Evolutionary conservation across 2,113 vertebrate genomes (phyloP), one percentile per base, ranked within the genome.

Genomic region (Entelurus aequoreus): DNA sequence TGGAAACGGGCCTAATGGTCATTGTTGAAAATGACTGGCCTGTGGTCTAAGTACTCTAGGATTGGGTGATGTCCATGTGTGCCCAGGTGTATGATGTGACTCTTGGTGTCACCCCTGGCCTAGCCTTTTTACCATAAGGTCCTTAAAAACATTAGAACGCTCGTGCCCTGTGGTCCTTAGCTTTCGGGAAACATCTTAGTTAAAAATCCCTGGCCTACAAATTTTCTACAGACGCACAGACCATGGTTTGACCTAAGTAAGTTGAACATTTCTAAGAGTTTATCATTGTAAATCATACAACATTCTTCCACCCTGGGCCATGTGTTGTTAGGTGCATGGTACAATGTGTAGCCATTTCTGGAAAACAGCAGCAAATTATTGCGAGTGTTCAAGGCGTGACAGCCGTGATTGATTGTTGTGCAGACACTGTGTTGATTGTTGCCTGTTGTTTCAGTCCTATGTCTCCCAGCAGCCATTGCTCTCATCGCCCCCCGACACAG

Each of bases 331-430:
- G 87, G 82, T 90, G 80, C 87, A 77, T 79, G 84, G 85, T 88
- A 82, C 75, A 81, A 84, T 76, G 86, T 88, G 86, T 75, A 90
- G 89, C 92, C 88, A 90, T 90, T 88, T 91, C 87, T 88, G 88
- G 90, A 84, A 87, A 88, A 88, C 80, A 79, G 88, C 90, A 78
- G 85, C 86, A 92, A 90, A 93, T 84, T 81, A 85, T 82, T 80
- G 49, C 60, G 74, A 80, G 87, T 86, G 87, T 90, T 89, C 88
- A 90, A 89, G 90, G 88, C 71, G 88, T 86, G 87, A 92, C 94
- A 91, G 86, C 78, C 90, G 80, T 96, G 93, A 96, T 93, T 90
- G 94, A 96, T 94, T 91, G 92, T 91, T 84, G 90, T 79, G 86
- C 90, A 90, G 88, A 87, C 79, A 90, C 78, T 85, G 86, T 93